Evolutionary conservation across 2,797 vertebrate genomes (phyloP), one percentile per base, ranked within the genome.

Genomic region (Chrosomus eos): DNA sequence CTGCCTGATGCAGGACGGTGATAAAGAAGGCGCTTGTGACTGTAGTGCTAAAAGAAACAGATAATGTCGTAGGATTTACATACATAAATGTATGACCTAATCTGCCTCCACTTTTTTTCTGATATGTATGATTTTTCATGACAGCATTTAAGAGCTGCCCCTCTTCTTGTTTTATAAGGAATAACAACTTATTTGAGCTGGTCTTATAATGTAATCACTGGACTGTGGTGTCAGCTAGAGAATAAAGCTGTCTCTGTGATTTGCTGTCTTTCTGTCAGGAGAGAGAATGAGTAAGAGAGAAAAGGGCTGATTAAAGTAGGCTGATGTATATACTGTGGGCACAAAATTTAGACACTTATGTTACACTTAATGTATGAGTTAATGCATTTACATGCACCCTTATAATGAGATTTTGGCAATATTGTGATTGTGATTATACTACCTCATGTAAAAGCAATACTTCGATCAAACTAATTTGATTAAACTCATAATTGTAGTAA

Each of bases 1-100:
- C 68, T 87, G 85, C 53, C 87, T 88, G 51, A 58, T 81, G 84
- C 82, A 73, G n/a, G 76, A 85, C 73, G 86, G 88, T 90, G 88
- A 91, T 91, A 89, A 86, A 88, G 87, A 89, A 70, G 62, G 33
- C 19, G 55, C 19, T 6, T 53, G 62, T 62, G 75, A 79, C 83
- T 51, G 28, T 26, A 58, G 66, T 8, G 28, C 74, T 79, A 84
- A 85, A 73, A 81, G 58, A 67, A 78, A 86, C 45, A 43, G 75
- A 84, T 89, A 72, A 45, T 68, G 68, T 28, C 84, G 67, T 78
- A 81, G 86, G 78, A 71, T 82, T 67, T 82, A 81, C 31, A 73
- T 74, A 64, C 87, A 67, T 89, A 78, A 85, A 82, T 87, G 80
- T 86, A 53, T 51, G 68, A 55, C 64, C 48, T 67, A 51, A 53